These are phyloP conservation scores for Zaprionus vittiger DNA, from an alignment of 1,140 invertebrate species.

Conservation along the genomic window DNA sequence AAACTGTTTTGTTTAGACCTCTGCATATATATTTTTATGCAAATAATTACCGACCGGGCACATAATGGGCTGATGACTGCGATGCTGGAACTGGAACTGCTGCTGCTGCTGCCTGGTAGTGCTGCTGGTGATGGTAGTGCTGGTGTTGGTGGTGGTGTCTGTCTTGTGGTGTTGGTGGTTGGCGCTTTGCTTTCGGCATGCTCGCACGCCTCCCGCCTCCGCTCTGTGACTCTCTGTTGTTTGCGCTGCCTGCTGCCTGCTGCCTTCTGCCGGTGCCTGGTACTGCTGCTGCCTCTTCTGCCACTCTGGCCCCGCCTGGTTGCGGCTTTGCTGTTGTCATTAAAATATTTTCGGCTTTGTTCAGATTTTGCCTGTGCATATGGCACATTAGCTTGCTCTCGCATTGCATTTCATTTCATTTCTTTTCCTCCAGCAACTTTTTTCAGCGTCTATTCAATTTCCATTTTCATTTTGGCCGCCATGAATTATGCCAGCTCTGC, in stretches of 20 bases:
- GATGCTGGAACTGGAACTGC: conserved; percentile 3
- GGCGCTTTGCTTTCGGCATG: conserved; percentile 35
- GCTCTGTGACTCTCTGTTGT: background rate
- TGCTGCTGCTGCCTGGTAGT: conserved; percentile 15
- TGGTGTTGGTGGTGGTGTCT: conserved; percentile 23
- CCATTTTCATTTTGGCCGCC: conserved; percentile 53
- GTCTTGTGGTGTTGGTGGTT: conserved; percentile 33
- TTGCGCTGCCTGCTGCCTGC: conserved; percentile 11
- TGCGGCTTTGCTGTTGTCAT: conserved; percentile 69
- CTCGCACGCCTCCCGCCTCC: conserved; percentile 4
- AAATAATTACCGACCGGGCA: conserved; percentile 79
- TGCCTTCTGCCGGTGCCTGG: conserved; percentile 2
- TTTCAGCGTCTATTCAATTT: conserved; percentile 63
- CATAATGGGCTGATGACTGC: conserved; percentile 61
- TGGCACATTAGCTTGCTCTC: conserved; percentile 7
- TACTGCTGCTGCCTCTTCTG: conserved; percentile 3
- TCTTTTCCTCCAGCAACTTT: conserved; percentile 56
- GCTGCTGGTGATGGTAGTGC: conserved; percentile 18
- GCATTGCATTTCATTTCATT: conserved; percentile 24
- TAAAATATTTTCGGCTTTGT: conserved; percentile 82
- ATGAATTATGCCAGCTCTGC: conserved; percentile 66
- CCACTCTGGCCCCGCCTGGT: conserved; percentile 11
- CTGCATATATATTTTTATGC: conserved; percentile 82
- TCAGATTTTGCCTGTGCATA: conserved; percentile 56
- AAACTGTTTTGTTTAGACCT: conserved; percentile 83